Evolutionary conservation across 2,888 invertebrate genomes (phyloP), one percentile per base, ranked within the genome.

Genomic region (Silvanus unidentatus): DNA sequence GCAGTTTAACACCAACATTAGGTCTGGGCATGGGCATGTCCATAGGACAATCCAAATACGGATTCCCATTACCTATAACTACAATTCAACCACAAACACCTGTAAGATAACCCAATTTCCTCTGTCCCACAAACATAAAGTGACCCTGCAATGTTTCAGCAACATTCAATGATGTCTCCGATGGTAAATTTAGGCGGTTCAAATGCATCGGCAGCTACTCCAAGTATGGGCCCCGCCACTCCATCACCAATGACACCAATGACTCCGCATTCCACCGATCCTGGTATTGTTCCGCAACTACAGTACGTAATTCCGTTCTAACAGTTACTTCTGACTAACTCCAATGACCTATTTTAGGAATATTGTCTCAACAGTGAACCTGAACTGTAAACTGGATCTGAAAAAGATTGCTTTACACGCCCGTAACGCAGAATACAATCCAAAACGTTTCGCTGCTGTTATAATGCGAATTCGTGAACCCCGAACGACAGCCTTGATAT

Each of bases 391-490:
- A 73, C 74, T 98, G 55, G 97, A 99, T 67, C 76, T 99, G 49
- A 97, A 98, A 66, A 93, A 91, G 73, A 99, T 99, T 59, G 97
- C 98, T 0, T 75, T 98, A 2, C 96, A 96, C 69, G 97, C 98
- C 0, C 84, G 98, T 69, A 99, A 99, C 76, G 98, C 98, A 1
- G 98, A 99, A 72, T 99, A 98, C 68, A 99, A 99, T 72, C 98
- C 98, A 6, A 98, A 98, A 73, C 86, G 98, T 64, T 99, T 99
- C 77, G 96, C 97, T 40, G 98, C 98, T 30, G 97, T 99, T 2
- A 98, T 99, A 44, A 99, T 99, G 98, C 79, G 97, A 65, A 90
- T 83, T 72, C 81, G 78, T 62, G 97, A 89, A 71, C 89, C 89
- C 1, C 75, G 96, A 73, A 98, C 88, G 1, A 89, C 88, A 1